Percentiles rank a stretch among this genome's conserved stretches.
Conservation (phyloP, 2,888 invertebrate species). For the Ormia ochracea region DNA sequence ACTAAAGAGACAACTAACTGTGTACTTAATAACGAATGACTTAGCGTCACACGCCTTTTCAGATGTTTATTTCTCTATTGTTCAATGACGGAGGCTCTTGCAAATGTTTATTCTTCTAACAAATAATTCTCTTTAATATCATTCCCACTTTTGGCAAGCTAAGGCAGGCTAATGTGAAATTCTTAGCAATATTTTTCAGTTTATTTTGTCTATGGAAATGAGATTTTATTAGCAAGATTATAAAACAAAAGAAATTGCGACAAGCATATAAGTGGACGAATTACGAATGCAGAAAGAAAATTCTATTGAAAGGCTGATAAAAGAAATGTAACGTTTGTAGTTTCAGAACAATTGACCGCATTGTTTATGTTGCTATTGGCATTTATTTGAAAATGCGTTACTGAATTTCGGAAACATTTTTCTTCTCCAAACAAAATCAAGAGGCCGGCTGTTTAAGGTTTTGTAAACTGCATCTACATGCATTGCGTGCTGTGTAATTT, state of each 20-base stretch:
- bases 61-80: slow-evolving; percentile 61
- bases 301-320: not conserved
- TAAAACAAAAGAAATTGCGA: slow-evolving; percentile 28
- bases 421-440: slow-evolving; percentile 28
- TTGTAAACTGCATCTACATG: not conserved
- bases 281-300: slow-evolving; percentile 26
- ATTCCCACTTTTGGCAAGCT: slow-evolving; percentile 60
- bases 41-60: slow-evolving; percentile 73
- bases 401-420: slow-evolving; percentile 45
- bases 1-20: slow-evolving; percentile 16
- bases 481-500: slow-evolving; percentile 46
- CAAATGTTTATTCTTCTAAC: slow-evolving; percentile 37
- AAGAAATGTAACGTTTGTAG: slow-evolving; percentile 35
- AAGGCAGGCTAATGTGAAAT: slow-evolving; percentile 62
- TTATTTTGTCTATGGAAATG: slow-evolving; percentile 52
- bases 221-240: slow-evolving; percentile 63
- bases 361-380: slow-evolving; percentile 64
- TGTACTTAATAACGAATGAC: slow-evolving; percentile 34
- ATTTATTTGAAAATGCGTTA: slow-evolving; percentile 67
- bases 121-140: slow-evolving; percentile 21
- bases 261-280: slow-evolving; percentile 39
- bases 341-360: slow-evolving; percentile 60
- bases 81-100: slow-evolving; percentile 22
- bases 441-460: slow-evolving; percentile 38
- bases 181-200: slow-evolving; percentile 67